Conservation (phyloP, 2,797 vertebrate genomes). For the Anguilla obscura region DNA sequence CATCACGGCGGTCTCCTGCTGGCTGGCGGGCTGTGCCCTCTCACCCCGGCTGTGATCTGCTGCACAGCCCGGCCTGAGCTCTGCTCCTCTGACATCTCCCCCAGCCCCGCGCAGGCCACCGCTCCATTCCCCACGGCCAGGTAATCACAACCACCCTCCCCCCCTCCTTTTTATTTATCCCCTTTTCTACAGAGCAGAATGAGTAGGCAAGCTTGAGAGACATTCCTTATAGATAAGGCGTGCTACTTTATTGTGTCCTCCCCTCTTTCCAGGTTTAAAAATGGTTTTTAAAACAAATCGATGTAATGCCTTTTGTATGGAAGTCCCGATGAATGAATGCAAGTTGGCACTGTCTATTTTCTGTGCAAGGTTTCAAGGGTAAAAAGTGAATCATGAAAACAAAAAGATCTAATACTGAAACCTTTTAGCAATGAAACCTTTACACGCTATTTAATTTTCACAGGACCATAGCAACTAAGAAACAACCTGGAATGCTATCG, state of each 20-base stretch:
- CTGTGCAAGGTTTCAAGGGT: background rate
- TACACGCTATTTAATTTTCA: background rate
- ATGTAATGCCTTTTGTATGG: background rate
- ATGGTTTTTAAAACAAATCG: background rate
- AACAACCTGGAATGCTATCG: background rate
- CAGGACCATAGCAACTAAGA: background rate
- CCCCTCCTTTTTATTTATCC: background rate
- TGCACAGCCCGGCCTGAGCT: background rate
- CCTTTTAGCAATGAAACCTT: background rate
- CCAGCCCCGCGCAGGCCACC: background rate
- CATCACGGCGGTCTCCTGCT: background rate
- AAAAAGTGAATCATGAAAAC: background rate
- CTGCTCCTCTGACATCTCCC: background rate
- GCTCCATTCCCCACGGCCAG: background rate
- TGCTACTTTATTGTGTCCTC: background rate
- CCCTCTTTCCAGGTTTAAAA: background rate
- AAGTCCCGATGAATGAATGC: background rate
- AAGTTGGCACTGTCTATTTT: background rate
- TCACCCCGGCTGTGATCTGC: background rate
- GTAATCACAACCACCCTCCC: background rate
- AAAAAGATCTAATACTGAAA: background rate
- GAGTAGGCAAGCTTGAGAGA: background rate
- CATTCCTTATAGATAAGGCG: background rate
- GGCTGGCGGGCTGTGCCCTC: background rate
- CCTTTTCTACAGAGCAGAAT: background rate